phyloP scores from a whole-genome alignment of 2,113 vertebrate species.

The Anolis carolinensis region DNA sequence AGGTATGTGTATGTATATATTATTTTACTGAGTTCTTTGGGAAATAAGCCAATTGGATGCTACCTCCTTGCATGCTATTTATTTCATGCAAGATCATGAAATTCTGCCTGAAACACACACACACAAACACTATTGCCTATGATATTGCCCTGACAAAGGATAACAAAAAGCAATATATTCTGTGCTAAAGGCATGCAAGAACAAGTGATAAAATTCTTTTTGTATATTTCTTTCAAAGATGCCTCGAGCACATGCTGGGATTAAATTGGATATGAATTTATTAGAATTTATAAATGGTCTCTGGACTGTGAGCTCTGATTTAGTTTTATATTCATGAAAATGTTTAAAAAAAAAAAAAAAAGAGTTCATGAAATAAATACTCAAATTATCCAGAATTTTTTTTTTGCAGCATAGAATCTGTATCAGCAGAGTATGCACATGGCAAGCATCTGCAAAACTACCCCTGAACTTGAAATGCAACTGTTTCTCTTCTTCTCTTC shows the following conservation, averaged over 20 bases:
- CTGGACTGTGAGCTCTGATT: conserved; percentile 21
- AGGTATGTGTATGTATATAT: not conserved
- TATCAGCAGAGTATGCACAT: not conserved
- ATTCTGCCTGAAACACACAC: not conserved
- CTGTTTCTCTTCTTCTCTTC: not conserved
- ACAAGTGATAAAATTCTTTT: conserved; percentile 28
- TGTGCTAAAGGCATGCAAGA: not conserved
- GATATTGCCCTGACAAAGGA: not conserved
- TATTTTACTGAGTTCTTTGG: conserved; percentile 32
- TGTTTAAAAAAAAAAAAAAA: conserved; percentile 19
- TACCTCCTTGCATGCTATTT: no score
- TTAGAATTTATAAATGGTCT: conserved; percentile 20
- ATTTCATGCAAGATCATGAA: not conserved
- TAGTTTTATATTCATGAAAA: not conserved
- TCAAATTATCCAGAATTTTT: not conserved
- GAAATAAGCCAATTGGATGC: no score
- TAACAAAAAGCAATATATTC: not conserved
- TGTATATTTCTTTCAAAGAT: conserved; percentile 8
- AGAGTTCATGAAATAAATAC: conserved; percentile 5
- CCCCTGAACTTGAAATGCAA: not conserved
- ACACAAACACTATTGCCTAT: not conserved
- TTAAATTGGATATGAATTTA: conserved; percentile 31
- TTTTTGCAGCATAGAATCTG: not conserved
- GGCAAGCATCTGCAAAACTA: not conserved
- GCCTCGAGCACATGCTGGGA: not conserved